These are phyloP conservation scores for Xiphophorus maculatus DNA, from an alignment of 2,113 vertebrate species.

Conservation along the genomic window DNA sequence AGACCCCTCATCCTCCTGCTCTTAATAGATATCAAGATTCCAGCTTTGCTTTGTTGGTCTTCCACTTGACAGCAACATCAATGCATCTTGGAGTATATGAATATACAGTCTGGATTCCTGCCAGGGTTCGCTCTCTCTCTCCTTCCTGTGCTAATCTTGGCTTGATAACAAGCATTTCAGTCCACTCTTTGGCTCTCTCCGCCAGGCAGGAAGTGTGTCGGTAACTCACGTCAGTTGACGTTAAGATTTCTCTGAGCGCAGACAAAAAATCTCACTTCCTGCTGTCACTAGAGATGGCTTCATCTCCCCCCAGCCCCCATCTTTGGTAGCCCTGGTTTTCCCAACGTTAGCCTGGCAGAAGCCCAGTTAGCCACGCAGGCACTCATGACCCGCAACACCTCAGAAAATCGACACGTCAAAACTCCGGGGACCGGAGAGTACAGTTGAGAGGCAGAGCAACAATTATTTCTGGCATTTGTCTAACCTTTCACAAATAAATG, in stretches of 20 bases:
- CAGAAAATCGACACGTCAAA: conserved; percentile 36
- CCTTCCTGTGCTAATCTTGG: conserved; percentile 42
- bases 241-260: conserved; percentile 34
- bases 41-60: conserved; percentile 40
- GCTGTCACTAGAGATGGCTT: conserved; percentile 10
- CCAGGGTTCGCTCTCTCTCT: conserved; percentile 23
- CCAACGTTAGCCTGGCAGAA: conserved; percentile 7
- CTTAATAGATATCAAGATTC: conserved; percentile 59
- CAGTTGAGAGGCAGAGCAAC: conserved; percentile 38
- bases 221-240: conserved; percentile 16
- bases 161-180: conserved; percentile 22
- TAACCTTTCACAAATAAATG: conserved; percentile 61
- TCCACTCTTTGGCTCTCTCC: conserved; percentile 30
- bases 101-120: conserved; percentile 51
- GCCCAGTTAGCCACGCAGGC: conserved; percentile 6
- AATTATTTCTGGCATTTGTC: conserved; percentile 71
- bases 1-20: conserved; percentile 15
- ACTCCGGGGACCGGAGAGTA: conserved; percentile 1
- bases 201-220: conserved; percentile 38
- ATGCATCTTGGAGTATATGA: conserved; percentile 45
- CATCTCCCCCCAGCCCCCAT: neutral
- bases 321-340: conserved; percentile 8
- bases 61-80: conserved; percentile 54
- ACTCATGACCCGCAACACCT: conserved; percentile 36
- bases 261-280: conserved; percentile 13